Conservation (phyloP, 2,113 vertebrate species). For the Piaya cayana region DNA sequence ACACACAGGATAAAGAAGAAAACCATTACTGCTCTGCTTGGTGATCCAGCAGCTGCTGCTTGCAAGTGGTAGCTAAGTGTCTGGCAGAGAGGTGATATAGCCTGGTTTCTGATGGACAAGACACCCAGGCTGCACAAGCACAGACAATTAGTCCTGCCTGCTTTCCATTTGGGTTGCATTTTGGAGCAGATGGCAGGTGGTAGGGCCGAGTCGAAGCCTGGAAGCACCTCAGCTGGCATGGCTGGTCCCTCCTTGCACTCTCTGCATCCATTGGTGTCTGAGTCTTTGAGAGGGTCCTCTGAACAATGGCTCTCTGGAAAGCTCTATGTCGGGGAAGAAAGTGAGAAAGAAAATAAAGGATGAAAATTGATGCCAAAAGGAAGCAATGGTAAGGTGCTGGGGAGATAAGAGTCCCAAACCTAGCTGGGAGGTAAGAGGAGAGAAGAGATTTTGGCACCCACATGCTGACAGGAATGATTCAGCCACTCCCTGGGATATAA, state of each 20-base stretch:
- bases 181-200: rapidly evolving
- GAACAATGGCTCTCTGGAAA: not conserved
- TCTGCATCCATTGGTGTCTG: not conserved
- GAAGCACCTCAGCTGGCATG: not conserved
- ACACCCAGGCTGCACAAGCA: rapidly evolving
- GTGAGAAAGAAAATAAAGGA: not conserved
- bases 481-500: not conserved
- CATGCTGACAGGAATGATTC: not conserved
- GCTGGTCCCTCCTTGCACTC: not conserved
- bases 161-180: not conserved
- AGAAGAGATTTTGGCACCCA: rapidly evolving
- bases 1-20: not conserved
- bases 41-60: rapidly evolving
- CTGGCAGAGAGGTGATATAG: not conserved
- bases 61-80: not conserved
- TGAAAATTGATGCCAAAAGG: not conserved
- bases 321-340: not conserved
- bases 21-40: rapidly evolving
- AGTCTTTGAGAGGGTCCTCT: not conserved
- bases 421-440: not conserved
- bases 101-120: not conserved
- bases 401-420: rapidly evolving
- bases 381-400: rapidly evolving
- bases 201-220: not conserved
- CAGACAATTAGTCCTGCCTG: not conserved